A percentile compares a stretch with the other conserved stretches of the same genome.
Evolutionary conservation across 2,113 vertebrate species (phyloP).

Genomic region (Aptenodytes forsteri): DNA sequence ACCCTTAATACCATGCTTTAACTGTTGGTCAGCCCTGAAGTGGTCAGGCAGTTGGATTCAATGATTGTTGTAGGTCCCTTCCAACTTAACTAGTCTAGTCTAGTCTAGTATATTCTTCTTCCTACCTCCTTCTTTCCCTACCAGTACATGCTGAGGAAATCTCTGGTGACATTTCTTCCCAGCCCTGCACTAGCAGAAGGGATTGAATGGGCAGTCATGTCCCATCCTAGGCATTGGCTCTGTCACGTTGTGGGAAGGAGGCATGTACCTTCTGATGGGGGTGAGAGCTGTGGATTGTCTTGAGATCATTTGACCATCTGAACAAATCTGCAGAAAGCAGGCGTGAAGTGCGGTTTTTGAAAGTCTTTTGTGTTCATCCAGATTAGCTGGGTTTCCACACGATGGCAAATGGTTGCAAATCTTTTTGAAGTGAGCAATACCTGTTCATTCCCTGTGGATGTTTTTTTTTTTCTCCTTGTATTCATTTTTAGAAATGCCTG

Average conservation of each 20-base stretch:
- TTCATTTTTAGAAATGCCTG: neutral
- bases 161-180: neutral
- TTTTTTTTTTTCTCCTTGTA: neutral
- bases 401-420: neutral
- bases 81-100: neutral
- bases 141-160: neutral
- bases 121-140: neutral
- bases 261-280: neutral
- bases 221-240: neutral
- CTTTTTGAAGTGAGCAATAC: neutral
- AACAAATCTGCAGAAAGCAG: neutral
- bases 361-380: no score
- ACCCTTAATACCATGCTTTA: no score
- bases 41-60: no score
- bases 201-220: neutral
- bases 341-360: no score
- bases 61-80: neutral
- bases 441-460: neutral
- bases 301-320: neutral
- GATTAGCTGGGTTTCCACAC: no score
- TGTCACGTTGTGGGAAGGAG: neutral
- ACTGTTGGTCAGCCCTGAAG: no score
- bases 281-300: neutral
- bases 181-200: neutral
- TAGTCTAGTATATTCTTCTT: neutral